Base-by-base conservation (phyloP, 2,113 vertebrate species). In the Rhinogobius similis region DNA sequence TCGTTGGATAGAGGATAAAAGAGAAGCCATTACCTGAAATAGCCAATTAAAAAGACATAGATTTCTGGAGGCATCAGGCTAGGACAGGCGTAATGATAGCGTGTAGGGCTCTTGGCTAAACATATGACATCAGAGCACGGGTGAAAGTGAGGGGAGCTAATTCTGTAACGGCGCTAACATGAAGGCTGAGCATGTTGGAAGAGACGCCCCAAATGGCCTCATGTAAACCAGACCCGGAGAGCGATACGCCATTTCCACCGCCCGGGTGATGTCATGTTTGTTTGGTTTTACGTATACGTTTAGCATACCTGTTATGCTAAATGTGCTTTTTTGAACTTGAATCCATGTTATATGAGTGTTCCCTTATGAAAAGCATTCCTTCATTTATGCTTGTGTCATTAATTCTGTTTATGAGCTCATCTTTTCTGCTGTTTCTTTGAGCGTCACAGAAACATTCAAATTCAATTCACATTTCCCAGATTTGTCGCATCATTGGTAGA, bases 1-100 rank as follows among this genome's bases (percentile, higher is more conserved):
- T 87, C 68, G 89, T 91, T 89, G 79, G 73, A 69, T 20, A 0
- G 27, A 7, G 68, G 76, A 88, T 86, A 55, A 89, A 83, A 84
- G 72, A 52, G 52, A n/a, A 77, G 52, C 23, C 68, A 65, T 75
- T 78, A 76, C 83, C 86, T 84, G 81, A 38, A 71, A 82, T 82
- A 65, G 75, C 72, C 75, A 72, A 77, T 83, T 20, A 77, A 41
- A 78, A 68, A 59, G 56, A 65, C 70, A 66, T 68, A 78, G 48
- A 75, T 84, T 75, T 76, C 44, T 70, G 65, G 65, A 32, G 75
- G 73, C 50, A 82, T 72, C 73, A 41, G 55, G 41, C 53, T 39
- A 44, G 73, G 85, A 74, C 82, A 79, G 73, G 6, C 23, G 76
- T 85, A 81, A 89, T 82, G 44, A 82, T 59, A 85, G 63, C 9